Base-by-base conservation (phyloP, 35 echinoderm and acorn worm genomes). In the Eucidaris tribuloides region DNA sequence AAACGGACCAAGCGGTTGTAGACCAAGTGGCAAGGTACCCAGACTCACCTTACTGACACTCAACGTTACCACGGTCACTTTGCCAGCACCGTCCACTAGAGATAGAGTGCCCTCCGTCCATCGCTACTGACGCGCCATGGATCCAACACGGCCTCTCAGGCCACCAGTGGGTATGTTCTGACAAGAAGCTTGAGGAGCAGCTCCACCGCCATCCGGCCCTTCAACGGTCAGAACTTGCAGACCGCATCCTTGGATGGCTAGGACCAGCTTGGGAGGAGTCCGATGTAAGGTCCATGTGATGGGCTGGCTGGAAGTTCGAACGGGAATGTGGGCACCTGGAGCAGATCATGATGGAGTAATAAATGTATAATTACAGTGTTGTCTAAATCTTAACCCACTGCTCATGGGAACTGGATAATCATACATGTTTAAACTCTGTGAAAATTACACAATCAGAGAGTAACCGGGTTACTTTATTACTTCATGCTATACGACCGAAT, bases 321-420 rank as follows among this genome's bases (percentile, higher is more conserved):
- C 46, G 90, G 96, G 25, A 99, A 28, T 15, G 83, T 68, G 19
- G 90, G 82, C 20, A 99, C 96, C 96, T 99, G 58, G n/a, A n/a
- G n/a, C n/a, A n/a, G n/a, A n/a, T n/a, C n/a, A n/a, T n/a, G n/a
- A n/a, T n/a, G n/a, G n/a, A n/a, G n/a, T n/a, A n/a, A n/a, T n/a
- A n/a, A n/a, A n/a, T n/a, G n/a, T n/a, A n/a, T n/a, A n/a, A n/a
- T n/a, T n/a, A n/a, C n/a, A n/a, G n/a, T n/a, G n/a, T n/a, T n/a
- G n/a, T n/a, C n/a, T n/a, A n/a, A n/a, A n/a, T n/a, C n/a, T n/a
- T n/a, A n/a, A n/a, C n/a, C n/a, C n/a, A n/a, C n/a, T n/a, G n/a
- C n/a, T n/a, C n/a, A n/a, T n/a, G n/a, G n/a, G n/a, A n/a, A n/a
- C n/a, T n/a, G n/a, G n/a, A n/a, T n/a, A n/a, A n/a, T n/a, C n/a